Conservation (phyloP, 2,113 vertebrate genomes). For the Datnioides undecimradiatus region DNA sequence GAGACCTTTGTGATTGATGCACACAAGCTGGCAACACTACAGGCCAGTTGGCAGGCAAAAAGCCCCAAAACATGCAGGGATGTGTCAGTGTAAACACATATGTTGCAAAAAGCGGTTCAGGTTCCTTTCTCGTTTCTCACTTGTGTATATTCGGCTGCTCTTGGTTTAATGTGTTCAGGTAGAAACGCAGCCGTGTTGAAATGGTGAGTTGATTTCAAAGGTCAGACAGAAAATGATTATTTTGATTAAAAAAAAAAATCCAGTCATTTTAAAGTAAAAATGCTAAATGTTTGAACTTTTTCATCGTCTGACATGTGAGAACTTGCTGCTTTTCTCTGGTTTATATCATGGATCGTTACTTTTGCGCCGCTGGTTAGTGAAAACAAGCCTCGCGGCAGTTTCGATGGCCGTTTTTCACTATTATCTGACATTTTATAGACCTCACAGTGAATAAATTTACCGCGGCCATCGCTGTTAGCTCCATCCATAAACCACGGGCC, state of each 20-base stretch:
- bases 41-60: background rate
- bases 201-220: background rate
- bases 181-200: background rate
- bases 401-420: background rate
- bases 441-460: background rate
- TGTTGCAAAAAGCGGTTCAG: background rate
- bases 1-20: slow-evolving; percentile 13
- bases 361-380: background rate
- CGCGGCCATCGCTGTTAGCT: background rate
- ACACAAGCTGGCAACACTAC: background rate
- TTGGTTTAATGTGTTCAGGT: no score
- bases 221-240: background rate
- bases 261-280: background rate
- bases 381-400: background rate
- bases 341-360: fast-evolving
- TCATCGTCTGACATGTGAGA: background rate
- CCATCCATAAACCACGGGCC: background rate
- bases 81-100: background rate
- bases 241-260: background rate
- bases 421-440: background rate
- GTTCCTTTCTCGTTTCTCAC: slow-evolving; percentile 23
- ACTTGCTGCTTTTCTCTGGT: background rate
- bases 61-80: background rate
- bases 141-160: slow-evolving; percentile 2
- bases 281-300: no score